Evolutionary conservation across 2,888 invertebrate genomes (phyloP).

Genomic region (Cataglyphis cursor): DNA sequence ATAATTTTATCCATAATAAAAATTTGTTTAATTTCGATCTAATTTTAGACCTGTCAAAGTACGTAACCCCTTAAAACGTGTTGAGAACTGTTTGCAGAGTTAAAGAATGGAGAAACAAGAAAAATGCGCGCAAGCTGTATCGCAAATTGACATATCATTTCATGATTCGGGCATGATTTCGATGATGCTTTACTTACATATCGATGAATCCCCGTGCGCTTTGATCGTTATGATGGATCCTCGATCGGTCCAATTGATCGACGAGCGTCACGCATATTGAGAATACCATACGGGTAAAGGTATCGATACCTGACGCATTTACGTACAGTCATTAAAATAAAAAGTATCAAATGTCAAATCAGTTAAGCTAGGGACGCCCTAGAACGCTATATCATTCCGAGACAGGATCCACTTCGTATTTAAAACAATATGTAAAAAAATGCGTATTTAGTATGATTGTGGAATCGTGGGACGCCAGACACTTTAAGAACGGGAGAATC

Average conservation of each 20-base stretch:
- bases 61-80: not conserved
- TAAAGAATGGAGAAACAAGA: not conserved
- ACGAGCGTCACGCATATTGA: not conserved
- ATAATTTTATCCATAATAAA: no score
- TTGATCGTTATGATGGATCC: slow-evolving; percentile 35
- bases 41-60: no score
- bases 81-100: slow-evolving; percentile 7
- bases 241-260: slow-evolving; percentile 19
- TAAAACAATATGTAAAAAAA: slow-evolving; percentile 43
- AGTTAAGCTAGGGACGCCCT: not conserved
- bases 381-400: slow-evolving; percentile 8
- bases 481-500: slow-evolving; percentile 12
- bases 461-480: not conserved
- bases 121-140: not conserved
- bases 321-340: slow-evolving; percentile 7
- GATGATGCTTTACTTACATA: slow-evolving; percentile 56
- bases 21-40: no score
- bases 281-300: slow-evolving; percentile 10
- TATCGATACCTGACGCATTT: slow-evolving; percentile 24
- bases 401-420: slow-evolving; percentile 16
- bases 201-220: slow-evolving; percentile 47
- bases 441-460: slow-evolving; percentile 27
- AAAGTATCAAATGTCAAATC: slow-evolving; percentile 6
- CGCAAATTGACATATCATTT: slow-evolving; percentile 50
- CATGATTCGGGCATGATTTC: slow-evolving; percentile 35